A percentile compares a stretch with the other conserved stretches of the same genome.
Conservation (phyloP, 2,113 vertebrate species). For the Python bivittatus region DNA sequence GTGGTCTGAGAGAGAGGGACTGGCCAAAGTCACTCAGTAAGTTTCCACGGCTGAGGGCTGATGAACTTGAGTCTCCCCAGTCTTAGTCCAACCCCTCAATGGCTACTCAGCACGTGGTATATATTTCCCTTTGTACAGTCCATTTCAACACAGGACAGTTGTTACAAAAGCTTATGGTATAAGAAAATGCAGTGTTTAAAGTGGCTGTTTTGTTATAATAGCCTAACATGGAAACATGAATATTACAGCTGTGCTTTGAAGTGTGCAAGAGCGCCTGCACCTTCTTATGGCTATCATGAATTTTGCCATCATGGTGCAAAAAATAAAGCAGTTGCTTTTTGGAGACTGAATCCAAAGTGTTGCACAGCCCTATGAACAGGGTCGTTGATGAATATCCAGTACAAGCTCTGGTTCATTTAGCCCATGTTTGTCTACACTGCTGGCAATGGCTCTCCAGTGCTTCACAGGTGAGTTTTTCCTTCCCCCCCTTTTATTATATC, state of each 20-base stretch:
- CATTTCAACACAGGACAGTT: not conserved
- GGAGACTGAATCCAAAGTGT: not conserved
- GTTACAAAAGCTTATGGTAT: not conserved
- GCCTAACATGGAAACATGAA: not conserved
- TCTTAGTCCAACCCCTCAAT: not conserved
- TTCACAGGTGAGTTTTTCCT: not conserved
- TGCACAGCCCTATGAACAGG: not conserved
- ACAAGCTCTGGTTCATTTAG: not conserved
- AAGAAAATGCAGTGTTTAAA: not conserved
- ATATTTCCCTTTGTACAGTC: not conserved
- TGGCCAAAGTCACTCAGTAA: not conserved
- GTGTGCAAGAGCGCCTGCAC: too few relatives aligned
- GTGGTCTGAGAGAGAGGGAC: not conserved
- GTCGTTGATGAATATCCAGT: not conserved
- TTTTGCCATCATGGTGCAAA: not conserved
- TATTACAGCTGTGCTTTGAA: not conserved
- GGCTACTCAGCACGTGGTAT: not conserved
- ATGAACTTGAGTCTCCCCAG: not conserved
- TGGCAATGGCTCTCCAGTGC: not conserved
- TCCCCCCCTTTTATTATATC: not conserved
- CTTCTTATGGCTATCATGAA: not conserved
- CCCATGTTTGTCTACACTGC: not conserved
- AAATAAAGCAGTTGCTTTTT: not conserved
- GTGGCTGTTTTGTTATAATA: not conserved
- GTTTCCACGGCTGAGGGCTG: not conserved